These are phyloP conservation scores for Dugesia japonica DNA, from an alignment of 2,888 invertebrate species.

Conservation along the genomic window DNA sequence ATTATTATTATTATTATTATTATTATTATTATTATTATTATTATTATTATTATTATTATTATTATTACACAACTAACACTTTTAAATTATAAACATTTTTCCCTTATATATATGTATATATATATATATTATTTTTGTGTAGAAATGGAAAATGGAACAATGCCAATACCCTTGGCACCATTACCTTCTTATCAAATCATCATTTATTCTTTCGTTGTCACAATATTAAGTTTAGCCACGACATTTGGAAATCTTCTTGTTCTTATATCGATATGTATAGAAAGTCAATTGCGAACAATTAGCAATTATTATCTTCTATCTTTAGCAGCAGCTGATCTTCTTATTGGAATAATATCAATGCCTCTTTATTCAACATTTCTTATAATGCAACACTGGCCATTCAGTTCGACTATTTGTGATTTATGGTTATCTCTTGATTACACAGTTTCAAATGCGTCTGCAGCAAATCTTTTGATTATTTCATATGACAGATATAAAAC, in stretches of 20 bases:
- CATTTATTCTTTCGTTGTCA: neutral
- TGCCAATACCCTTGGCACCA: neutral
- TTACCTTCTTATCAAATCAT: neutral
- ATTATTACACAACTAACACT: no score
- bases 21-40: no score
- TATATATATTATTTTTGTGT: no score
- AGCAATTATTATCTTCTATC: slow-evolving; percentile 86
- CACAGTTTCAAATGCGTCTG: slow-evolving; percentile 89
- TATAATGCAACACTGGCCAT: slow-evolving; percentile 74
- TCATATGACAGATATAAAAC: slow-evolving; percentile 82
- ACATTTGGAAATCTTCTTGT: slow-evolving; percentile 81
- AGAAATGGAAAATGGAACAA: neutral
- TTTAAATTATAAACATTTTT: no score
- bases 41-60: no score
- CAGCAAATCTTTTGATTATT: slow-evolving; percentile 87
- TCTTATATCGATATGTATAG: slow-evolving; percentile 93
- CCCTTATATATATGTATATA: no score
- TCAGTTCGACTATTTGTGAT: slow-evolving; percentile 72
- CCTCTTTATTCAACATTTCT: slow-evolving; percentile 85
- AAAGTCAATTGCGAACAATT: slow-evolving; percentile 90
- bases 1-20: no score
- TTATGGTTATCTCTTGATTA: slow-evolving; percentile 94
- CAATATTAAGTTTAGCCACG: slow-evolving; percentile 23
- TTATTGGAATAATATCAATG: slow-evolving; percentile 89
- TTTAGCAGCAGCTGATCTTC: slow-evolving; percentile 86